Conservation (phyloP, 2,888 invertebrate genomes). For the Allophyes oxyacanthae region DNA sequence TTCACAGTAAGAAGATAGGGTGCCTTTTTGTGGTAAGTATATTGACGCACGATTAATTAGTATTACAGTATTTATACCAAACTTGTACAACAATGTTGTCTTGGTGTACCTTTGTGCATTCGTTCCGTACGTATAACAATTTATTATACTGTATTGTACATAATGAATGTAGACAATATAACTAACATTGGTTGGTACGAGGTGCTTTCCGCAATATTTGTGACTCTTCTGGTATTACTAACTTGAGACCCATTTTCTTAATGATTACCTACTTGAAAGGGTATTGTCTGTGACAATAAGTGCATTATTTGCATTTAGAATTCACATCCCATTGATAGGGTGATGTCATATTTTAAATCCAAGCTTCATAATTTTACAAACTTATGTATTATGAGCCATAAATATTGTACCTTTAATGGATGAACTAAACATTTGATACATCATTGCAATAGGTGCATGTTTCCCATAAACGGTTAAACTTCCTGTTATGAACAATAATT, state of each 20-base stretch:
- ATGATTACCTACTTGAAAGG: constrained; percentile 9
- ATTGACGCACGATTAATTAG: constrained; percentile 24
- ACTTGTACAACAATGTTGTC: constrained; percentile 9
- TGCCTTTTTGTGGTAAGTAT: constrained; percentile 80
- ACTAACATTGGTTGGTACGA: constrained; percentile 22
- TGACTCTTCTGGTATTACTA: constrained; percentile 2
- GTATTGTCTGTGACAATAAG: constrained; percentile 13
- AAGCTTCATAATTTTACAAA: constrained; percentile 33
- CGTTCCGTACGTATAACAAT: constrained; percentile 47
- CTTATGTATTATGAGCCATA: constrained; percentile 28
- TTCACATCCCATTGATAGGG: constrained; percentile 43
- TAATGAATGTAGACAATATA: constrained; percentile 45
- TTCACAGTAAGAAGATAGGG: constrained; percentile 64
- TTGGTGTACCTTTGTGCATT: constrained; percentile 56
- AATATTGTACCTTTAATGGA: constrained; percentile 29
- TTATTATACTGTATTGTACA: constrained; percentile 35
- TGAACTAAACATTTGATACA: neutral
- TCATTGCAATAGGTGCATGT: too few species aligned
- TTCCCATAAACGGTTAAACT: too few species aligned
- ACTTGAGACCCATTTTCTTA: constrained; percentile 2
- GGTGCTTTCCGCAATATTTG: constrained; percentile 22
- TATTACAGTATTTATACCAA: constrained; percentile 1
- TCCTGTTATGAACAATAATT: too few species aligned
- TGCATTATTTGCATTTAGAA: constrained; percentile 42
- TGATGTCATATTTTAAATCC: constrained; percentile 47